phyloP scores from a whole-genome alignment of 2,888 invertebrate genomes.

The Epirrhoe alternata region DNA sequence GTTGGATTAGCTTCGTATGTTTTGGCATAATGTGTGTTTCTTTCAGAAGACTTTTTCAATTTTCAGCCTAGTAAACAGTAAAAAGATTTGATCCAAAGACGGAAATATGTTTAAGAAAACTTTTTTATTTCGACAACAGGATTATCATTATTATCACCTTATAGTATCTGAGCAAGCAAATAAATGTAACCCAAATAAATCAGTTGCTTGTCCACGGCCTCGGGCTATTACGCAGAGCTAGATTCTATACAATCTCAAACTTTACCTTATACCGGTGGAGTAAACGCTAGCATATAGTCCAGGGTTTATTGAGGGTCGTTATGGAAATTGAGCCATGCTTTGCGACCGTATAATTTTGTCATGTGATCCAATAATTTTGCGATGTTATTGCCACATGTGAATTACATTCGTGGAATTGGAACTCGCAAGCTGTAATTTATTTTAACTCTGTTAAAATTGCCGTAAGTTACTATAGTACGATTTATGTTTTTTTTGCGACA shows the following conservation, averaged over 20 bases:
- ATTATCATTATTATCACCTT: too few species aligned
- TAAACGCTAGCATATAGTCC: conserved; percentile 24
- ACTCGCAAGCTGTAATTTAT: conserved; percentile 32
- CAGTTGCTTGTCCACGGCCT: background rate
- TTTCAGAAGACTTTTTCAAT: too few species aligned
- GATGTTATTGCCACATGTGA: conserved; percentile 52
- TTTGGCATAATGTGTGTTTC: too few species aligned
- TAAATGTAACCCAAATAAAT: background rate
- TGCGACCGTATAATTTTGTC: conserved; percentile 57
- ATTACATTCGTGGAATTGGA: conserved; percentile 46
- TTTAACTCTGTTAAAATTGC: conserved; percentile 37
- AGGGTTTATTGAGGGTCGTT: conserved; percentile 56
- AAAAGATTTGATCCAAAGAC: too few species aligned
- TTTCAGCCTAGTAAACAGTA: too few species aligned
- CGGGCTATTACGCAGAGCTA: background rate
- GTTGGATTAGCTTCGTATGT: too few species aligned
- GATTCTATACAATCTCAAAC: background rate
- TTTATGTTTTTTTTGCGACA: background rate
- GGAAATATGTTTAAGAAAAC: too few species aligned
- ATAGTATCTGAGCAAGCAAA: too few species aligned
- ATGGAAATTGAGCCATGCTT: conserved; percentile 59
- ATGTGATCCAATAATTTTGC: conserved; percentile 56
- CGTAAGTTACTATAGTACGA: conserved; percentile 12
- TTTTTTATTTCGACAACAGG: too few species aligned
- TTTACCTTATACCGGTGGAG: background rate